Evolutionary conservation across 2,888 invertebrate species (phyloP).

Genomic region (Yponomeuta cagnagella): DNA sequence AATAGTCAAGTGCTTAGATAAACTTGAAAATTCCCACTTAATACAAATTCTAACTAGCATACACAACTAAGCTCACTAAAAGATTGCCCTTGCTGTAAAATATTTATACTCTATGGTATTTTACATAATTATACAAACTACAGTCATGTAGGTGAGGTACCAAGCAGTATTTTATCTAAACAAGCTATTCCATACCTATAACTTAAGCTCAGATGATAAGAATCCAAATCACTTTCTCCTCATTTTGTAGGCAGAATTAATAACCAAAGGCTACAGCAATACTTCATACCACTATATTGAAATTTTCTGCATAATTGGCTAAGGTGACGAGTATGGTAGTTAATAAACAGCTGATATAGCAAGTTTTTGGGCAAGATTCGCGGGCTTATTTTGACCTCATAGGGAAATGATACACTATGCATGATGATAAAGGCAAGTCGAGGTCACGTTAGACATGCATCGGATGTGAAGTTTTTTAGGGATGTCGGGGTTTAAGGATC

Average conservation of each 20-base stretch:
- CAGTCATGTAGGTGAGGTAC: neutral
- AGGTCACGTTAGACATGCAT: neutral
- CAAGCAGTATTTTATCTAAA: neutral
- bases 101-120: too few species aligned
- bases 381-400: neutral
- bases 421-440: neutral
- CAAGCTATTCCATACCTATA: neutral
- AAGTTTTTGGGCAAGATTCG: neutral
- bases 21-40: too few species aligned
- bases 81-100: too few species aligned
- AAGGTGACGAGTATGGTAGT: too few species aligned
- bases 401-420: neutral
- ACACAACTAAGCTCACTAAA: too few species aligned
- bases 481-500: neutral
- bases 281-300: too few species aligned
- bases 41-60: too few species aligned
- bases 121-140: neutral
- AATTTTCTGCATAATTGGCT: too few species aligned
- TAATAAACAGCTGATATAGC: conserved; percentile 5
- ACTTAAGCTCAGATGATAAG: neutral
- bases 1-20: too few species aligned
- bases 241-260: neutral
- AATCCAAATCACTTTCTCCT: neutral
- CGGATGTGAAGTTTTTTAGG: conserved; percentile 19
- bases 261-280: neutral